Base-by-base conservation (phyloP, 2,888 invertebrate species). In the Gastracanthus pulcherrimus region DNA sequence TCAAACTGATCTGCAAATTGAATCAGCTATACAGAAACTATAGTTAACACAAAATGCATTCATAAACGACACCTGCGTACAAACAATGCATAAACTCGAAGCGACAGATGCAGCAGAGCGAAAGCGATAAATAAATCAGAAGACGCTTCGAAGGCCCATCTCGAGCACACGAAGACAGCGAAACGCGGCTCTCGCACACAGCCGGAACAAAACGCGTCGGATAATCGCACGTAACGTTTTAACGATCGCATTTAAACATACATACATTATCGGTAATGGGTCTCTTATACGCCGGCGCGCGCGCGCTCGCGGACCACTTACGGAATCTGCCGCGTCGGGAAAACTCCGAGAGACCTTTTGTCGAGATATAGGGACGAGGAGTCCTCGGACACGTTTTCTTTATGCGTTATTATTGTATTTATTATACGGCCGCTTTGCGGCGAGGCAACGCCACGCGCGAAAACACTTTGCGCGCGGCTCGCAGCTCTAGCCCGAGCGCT, bases 191-290 rank as follows among this genome's bases (percentile, higher is more conserved):
- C n/a, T n/a, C n/a, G 9, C 23, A 29, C 36, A 7, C 29, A 38
- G 69, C 34, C 9, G 41, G 41, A 58, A 58, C 6, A 16, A 62
- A 45, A 31, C 74, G 58, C 23, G 4, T 34, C 62, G 55, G 45
- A 19, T 76, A 80, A 80, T 80, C 80, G 80, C 80, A 60, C 70
- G 66, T 76, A 76, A 71, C 83, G 79, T 84, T 86, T 86, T 83
- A 86, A 85, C 84, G 84, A 85, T 82, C 76, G 83, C 80, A 82
- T 85, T 85, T 84, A 86, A 86, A 84, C 84, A 82, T 82, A 84
- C 83, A 81, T 85, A 83, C 71, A 84, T 84, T 84, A 84, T 36
- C 55, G 16, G 55, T 72, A 77, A 81, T 81, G 51, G 76, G 41
- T 36, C 64, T 62, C 36, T 78, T 58, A 36, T 16, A 51, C 45